A percentile compares a stretch with the other conserved stretches of the same genome.
Evolutionary conservation across 2,888 invertebrate species (phyloP).

Genomic region (Willowsia nigromaculata): DNA sequence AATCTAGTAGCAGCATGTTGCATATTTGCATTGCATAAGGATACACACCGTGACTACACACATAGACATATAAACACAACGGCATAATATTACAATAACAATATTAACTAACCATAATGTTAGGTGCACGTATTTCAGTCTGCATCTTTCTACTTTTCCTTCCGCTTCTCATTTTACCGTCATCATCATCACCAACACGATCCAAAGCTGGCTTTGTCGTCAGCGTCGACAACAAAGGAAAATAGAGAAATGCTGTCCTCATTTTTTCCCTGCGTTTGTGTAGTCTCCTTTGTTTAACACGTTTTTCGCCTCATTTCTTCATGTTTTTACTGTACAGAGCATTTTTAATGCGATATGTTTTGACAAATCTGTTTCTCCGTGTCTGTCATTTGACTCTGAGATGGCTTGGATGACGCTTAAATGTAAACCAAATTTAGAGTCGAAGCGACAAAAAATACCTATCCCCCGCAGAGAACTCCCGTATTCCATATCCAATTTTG

Average conservation of each 20-base stretch:
- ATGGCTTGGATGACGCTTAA: neutral
- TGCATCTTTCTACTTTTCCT: slow-evolving; percentile 9
- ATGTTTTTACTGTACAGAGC: neutral
- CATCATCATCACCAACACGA: neutral
- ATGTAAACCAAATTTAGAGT: neutral
- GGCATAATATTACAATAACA: slow-evolving; percentile 27
- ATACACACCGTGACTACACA: neutral
- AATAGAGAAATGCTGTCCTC: neutral
- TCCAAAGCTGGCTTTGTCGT: neutral
- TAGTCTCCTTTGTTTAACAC: neutral
- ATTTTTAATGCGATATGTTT: slow-evolving; percentile 15
- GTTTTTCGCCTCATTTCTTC: slow-evolving; percentile 23
- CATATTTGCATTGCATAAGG: neutral
- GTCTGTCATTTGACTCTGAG: slow-evolving; percentile 31
- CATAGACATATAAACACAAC: neutral
- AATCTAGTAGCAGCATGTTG: slow-evolving; percentile 35
- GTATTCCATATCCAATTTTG: slow-evolving; percentile 49
- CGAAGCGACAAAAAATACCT: neutral
- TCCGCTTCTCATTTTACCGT: slow-evolving; percentile 27
- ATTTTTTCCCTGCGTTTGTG: neutral
- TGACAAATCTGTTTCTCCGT: neutral
- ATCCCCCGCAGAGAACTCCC: slow-evolving; percentile 52
- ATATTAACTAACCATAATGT: slow-evolving; percentile 35
- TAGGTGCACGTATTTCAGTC: neutral
- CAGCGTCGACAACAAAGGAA: neutral